Conservation (phyloP, 2,797 vertebrate genomes). For the Pygocentrus nattereri region DNA sequence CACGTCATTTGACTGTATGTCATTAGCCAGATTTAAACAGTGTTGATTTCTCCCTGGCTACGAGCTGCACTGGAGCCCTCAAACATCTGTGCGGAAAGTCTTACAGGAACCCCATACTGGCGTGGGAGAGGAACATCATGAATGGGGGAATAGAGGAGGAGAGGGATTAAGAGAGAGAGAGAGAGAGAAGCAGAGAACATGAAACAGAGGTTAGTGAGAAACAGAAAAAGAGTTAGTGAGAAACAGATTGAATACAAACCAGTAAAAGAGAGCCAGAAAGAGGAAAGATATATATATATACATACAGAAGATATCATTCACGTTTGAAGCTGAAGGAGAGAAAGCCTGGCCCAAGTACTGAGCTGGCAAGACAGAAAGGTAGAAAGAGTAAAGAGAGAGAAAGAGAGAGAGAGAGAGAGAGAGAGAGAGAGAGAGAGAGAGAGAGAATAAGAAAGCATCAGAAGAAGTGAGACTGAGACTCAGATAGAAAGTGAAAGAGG, state of each 20-base stretch:
- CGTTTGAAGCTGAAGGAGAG: constrained; percentile 31
- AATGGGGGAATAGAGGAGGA: constrained; percentile 19
- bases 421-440: background rate
- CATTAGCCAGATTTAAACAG: constrained; percentile 52
- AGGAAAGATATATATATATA: constrained; percentile 15
- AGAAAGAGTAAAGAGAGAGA: background rate
- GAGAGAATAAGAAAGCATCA: background rate
- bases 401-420: background rate
- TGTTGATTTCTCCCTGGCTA: constrained; percentile 56
- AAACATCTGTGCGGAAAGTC: constrained; percentile 45
- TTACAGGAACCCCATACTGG: constrained; percentile 39
- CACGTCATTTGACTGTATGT: constrained; percentile 45
- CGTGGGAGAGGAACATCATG: constrained; percentile 41
- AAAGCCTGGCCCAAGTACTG: constrained; percentile 1
- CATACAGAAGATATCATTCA: constrained; percentile 32
- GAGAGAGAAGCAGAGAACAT: constrained; percentile 14
- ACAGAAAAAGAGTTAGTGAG: constrained; percentile 39
- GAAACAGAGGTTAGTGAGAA: constrained; percentile 41
- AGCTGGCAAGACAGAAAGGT: constrained; percentile 9
- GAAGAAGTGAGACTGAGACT: too few species aligned
- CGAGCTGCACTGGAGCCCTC: constrained; percentile 12
- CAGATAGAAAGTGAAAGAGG: background rate
- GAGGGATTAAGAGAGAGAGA: constrained; percentile 16
- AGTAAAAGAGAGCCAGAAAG: constrained; percentile 1
- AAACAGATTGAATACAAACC: constrained; percentile 36